Conservation (phyloP, 1,140 invertebrate species). For the Metaphire vulgaris region DNA sequence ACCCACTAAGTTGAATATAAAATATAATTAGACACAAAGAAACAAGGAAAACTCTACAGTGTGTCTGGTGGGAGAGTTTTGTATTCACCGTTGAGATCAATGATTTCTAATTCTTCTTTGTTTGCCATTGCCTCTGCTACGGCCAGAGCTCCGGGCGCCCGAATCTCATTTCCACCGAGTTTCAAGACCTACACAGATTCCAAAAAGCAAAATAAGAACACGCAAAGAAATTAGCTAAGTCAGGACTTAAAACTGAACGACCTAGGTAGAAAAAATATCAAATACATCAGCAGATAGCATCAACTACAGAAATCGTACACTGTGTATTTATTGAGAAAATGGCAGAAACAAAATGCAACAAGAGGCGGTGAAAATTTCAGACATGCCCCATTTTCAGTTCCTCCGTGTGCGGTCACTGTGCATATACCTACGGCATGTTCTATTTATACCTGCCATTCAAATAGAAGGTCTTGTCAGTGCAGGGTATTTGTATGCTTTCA, state of each 20-base stretch:
- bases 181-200: slow-evolving; percentile 58
- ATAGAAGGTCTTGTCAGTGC: too few species aligned
- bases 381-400: too few species aligned
- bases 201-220: slow-evolving; percentile 41
- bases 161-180: slow-evolving; percentile 75
- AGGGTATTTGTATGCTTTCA: too few species aligned
- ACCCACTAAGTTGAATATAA: too few species aligned
- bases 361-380: neutral
- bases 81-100: slow-evolving; percentile 61
- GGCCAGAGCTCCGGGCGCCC: slow-evolving; percentile 59
- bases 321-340: too few species aligned
- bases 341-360: too few species aligned
- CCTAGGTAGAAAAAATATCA: neutral
- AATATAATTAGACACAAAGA: too few species aligned
- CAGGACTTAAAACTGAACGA: neutral
- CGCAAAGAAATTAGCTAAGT: neutral
- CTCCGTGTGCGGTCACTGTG: too few species aligned
- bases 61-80: too few species aligned
- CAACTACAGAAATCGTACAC: neutral
- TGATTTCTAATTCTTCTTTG: slow-evolving; percentile 58
- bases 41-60: too few species aligned
- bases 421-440: too few species aligned
- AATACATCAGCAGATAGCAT: neutral
- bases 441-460: too few species aligned
- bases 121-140: slow-evolving; percentile 62